These are phyloP conservation scores for Xanthostigma xanthostigma DNA, from an alignment of 2,888 invertebrate species.

Conservation along the genomic window DNA sequence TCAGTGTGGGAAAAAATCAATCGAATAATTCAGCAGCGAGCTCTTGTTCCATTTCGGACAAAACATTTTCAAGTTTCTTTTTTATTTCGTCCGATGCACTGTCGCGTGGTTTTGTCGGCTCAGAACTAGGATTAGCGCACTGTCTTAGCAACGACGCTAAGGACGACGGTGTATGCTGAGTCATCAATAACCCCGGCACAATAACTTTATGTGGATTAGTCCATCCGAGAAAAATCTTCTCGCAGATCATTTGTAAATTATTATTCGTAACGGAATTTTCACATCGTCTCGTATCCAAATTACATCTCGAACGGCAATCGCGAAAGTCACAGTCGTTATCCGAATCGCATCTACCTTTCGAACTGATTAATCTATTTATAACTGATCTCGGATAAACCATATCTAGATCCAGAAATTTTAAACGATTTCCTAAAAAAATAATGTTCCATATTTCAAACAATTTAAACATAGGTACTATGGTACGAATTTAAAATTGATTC, in stretches of 20 bases:
- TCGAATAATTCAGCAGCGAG: background rate
- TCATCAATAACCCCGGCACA: constrained; percentile 43
- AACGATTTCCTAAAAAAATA: constrained; percentile 22
- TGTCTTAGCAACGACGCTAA: constrained; percentile 39
- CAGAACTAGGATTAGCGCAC: constrained; percentile 39
- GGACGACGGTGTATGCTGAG: constrained; percentile 39
- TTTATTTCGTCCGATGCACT: constrained; percentile 32
- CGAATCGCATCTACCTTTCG: constrained; percentile 30
- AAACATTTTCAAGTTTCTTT: constrained; percentile 34
- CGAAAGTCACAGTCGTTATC: constrained; percentile 52
- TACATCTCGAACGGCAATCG: constrained; percentile 49
- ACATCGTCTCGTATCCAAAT: constrained; percentile 34
- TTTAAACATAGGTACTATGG: too few species aligned
- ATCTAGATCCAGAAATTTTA: constrained; percentile 49
- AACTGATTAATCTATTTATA: constrained; percentile 31
- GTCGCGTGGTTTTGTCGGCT: constrained; percentile 30
- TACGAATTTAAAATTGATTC: too few species aligned
- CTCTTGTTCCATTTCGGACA: constrained; percentile 31
- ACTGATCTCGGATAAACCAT: constrained; percentile 41
- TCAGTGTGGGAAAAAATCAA: too few species aligned
- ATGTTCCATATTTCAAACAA: too few species aligned
- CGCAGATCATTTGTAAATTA: constrained; percentile 51
- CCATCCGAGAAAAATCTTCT: constrained; percentile 49
- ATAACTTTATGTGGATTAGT: constrained; percentile 41
- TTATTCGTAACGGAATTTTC: constrained; percentile 40